phyloP scores from a whole-genome alignment of 2,113 vertebrate genomes.

The Porphyrio hochstetteri region DNA sequence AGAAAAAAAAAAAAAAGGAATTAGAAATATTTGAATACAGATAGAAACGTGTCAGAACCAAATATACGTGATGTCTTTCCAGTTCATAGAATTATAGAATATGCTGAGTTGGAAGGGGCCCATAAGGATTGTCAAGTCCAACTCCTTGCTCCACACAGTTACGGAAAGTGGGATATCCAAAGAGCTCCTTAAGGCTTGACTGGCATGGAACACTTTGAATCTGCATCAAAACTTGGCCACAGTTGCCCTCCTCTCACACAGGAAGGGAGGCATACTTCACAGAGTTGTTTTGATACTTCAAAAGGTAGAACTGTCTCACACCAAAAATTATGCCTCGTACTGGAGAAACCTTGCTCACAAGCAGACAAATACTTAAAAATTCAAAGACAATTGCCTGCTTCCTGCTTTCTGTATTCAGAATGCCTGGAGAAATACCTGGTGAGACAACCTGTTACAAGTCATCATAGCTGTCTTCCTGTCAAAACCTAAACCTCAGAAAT shows the following conservation, averaged over 20 bases:
- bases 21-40: background rate
- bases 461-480: background rate
- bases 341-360: background rate
- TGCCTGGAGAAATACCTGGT: background rate
- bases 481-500: background rate
- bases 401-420: background rate
- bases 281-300: background rate
- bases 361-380: background rate
- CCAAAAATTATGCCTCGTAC: background rate
- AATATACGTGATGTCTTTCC: background rate
- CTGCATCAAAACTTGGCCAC: background rate
- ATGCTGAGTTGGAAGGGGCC: no score
- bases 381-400: background rate
- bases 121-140: no score
- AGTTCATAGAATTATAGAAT: no score
- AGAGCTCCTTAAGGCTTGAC: background rate
- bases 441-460: background rate
- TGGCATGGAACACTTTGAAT: background rate
- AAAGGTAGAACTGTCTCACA: background rate
- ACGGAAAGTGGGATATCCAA: background rate
- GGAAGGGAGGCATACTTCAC: background rate
- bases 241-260: background rate
- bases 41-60: background rate
- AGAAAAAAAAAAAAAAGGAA: background rate
- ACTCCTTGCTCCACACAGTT: background rate